Evolutionary conservation across 1,140 invertebrate species (phyloP).

Genomic region (Argopecten irradians): DNA sequence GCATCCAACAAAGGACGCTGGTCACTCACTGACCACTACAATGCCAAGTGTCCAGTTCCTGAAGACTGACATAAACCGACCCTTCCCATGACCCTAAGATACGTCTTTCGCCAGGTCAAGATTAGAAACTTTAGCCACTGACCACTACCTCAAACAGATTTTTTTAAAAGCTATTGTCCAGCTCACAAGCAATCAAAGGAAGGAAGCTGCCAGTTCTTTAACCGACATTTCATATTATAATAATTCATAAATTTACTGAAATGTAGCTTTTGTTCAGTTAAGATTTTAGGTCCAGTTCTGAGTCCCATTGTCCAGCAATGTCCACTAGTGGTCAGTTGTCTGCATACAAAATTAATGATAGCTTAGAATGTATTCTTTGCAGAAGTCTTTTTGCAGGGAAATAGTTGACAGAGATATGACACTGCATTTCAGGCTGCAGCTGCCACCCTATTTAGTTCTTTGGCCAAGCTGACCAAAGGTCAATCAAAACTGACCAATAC

Average conservation of each 20-base stretch:
- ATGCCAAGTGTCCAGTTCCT: slow-evolving; percentile 20
- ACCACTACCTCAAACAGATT: background rate
- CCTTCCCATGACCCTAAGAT: slow-evolving; percentile 20
- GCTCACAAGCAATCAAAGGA: background rate
- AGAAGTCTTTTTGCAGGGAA: slow-evolving; percentile 3
- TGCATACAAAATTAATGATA: slow-evolving; percentile 18
- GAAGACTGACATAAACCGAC: slow-evolving; percentile 15
- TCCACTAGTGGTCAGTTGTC: background rate
- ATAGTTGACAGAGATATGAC: slow-evolving; percentile 15
- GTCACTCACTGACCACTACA: background rate
- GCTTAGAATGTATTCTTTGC: slow-evolving; percentile 8
- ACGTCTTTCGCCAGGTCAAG: slow-evolving; percentile 9
- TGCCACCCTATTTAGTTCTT: background rate
- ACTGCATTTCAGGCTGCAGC: background rate
- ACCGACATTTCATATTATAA: slow-evolving; percentile 9
- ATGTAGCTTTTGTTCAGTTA: slow-evolving; percentile 13
- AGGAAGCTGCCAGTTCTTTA: background rate
- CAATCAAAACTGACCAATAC: background rate
- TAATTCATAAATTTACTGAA: slow-evolving; percentile 19
- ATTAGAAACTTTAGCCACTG: background rate
- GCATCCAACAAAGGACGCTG: background rate
- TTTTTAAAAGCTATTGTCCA: slow-evolving; percentile 1
- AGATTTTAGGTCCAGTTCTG: background rate
- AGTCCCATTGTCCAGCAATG: slow-evolving; percentile 7
- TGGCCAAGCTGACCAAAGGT: background rate